These are phyloP conservation scores for Tryphoninae sp. DNA, from an alignment of 2,888 invertebrate genomes.

Conservation along the genomic window DNA sequence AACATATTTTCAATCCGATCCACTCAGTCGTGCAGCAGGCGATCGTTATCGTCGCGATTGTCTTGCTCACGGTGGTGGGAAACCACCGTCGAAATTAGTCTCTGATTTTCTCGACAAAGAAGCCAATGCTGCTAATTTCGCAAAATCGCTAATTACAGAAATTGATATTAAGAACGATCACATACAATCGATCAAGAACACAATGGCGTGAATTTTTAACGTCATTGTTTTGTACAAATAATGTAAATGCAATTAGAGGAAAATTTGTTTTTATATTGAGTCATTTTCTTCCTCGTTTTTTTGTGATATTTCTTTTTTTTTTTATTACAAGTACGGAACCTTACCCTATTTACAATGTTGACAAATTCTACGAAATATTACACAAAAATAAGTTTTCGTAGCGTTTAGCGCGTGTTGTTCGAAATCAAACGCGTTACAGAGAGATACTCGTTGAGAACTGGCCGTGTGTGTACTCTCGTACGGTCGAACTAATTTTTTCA, in stretches of 20 bases:
- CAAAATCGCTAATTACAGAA: conserved; percentile 90
- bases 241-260: conserved; percentile 34
- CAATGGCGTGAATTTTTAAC: conserved; percentile 2
- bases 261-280: conserved; percentile 9
- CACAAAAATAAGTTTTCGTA: conserved; percentile 77
- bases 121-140: conserved; percentile 89
- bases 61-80: conserved; percentile 93
- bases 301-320: conserved; percentile 73
- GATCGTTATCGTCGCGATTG: conserved; percentile 90
- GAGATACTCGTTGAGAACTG: conserved; percentile 47
- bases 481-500: conserved; percentile 29
- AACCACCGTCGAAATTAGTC: conserved; percentile 90
- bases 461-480: conserved; percentile 22
- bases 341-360: conserved; percentile 77
- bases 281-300: conserved; percentile 19
- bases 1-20: conserved; percentile 90
- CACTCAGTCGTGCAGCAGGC: conserved; percentile 90
- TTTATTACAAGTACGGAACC: conserved; percentile 78
- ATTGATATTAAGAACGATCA: conserved; percentile 85
- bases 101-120: conserved; percentile 90
- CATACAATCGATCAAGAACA: conserved; percentile 74
- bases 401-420: conserved; percentile 36
- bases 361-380: conserved; percentile 76
- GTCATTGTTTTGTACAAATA: conserved; percentile 38
- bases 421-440: conserved; percentile 54